Percentiles rank a stretch among this genome's conserved stretches.
Evolutionary conservation across 2,888 invertebrate genomes (phyloP).

Genomic region (Machimus atricapillus): DNA sequence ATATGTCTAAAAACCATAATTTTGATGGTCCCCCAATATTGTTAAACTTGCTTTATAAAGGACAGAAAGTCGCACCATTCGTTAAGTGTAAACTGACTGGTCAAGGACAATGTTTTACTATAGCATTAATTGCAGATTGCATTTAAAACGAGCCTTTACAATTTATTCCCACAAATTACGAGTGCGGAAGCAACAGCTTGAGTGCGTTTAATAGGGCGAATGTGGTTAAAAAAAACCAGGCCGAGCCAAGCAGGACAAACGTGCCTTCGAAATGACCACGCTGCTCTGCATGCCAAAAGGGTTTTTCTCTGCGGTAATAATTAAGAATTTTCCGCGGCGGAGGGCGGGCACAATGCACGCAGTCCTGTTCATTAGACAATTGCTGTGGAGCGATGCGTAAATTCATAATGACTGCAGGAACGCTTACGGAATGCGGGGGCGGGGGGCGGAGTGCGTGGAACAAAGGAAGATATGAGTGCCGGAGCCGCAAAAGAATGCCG

Average conservation of each 20-base stretch:
- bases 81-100: too few relatives aligned
- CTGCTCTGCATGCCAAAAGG: not conserved
- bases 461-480: not conserved
- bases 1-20: too few relatives aligned
- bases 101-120: too few relatives aligned
- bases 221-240: not conserved
- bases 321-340: not conserved
- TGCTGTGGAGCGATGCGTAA: not conserved
- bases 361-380: not conserved
- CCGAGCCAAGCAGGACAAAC: not conserved
- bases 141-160: too few relatives aligned
- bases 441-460: not conserved
- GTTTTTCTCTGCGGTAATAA: not conserved
- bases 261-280: not conserved
- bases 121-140: too few relatives aligned
- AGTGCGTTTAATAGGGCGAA: not conserved
- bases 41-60: too few relatives aligned
- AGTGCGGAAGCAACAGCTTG: not conserved
- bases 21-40: too few relatives aligned
- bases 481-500: not conserved
- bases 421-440: not conserved
- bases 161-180: not conserved
- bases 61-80: too few relatives aligned
- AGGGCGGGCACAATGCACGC: not conserved
- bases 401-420: not conserved